Percentiles rank a stretch among this genome's conserved stretches.
Evolutionary conservation across 1,140 invertebrate genomes (phyloP).

Genomic region (Whitmania pigra): DNA sequence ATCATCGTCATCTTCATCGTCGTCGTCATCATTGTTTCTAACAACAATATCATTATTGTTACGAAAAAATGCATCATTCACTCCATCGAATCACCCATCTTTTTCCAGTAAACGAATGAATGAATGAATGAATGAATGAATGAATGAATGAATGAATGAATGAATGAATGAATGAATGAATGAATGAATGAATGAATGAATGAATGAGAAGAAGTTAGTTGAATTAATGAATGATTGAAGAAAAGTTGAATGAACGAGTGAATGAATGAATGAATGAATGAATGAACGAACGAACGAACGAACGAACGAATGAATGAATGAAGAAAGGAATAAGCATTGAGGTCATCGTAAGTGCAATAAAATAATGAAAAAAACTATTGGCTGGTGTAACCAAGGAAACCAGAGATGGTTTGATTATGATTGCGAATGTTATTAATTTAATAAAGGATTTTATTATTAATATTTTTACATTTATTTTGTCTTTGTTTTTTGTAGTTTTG

Average conservation of each 20-base stretch:
- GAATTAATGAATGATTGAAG: background rate
- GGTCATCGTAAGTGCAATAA: background rate
- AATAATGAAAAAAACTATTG: background rate
- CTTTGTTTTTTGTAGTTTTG: too few species aligned
- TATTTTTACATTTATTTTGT: too few species aligned
- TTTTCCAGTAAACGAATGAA: background rate
- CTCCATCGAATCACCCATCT: too few species aligned
- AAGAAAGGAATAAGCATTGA: background rate
- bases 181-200: conserved; percentile 11
- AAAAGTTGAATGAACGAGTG: conserved; percentile 5
- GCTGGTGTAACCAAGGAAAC: background rate
- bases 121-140: conserved; percentile 10
- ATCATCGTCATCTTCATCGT: too few species aligned
- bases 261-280: conserved; percentile 12
- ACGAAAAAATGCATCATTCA: too few species aligned
- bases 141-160: conserved; percentile 12
- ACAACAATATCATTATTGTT: too few species aligned
- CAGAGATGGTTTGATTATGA: background rate
- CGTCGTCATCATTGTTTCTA: too few species aligned
- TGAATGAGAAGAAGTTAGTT: background rate
- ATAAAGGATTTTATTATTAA: too few species aligned
- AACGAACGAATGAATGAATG: conserved; percentile 6
- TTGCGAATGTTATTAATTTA: background rate
- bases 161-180: conserved; percentile 12
- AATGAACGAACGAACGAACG: conserved; percentile 1